These are phyloP conservation scores for Chlamydotis undulata DNA, from an alignment of 2,113 vertebrate genomes.

Conservation along the genomic window DNA sequence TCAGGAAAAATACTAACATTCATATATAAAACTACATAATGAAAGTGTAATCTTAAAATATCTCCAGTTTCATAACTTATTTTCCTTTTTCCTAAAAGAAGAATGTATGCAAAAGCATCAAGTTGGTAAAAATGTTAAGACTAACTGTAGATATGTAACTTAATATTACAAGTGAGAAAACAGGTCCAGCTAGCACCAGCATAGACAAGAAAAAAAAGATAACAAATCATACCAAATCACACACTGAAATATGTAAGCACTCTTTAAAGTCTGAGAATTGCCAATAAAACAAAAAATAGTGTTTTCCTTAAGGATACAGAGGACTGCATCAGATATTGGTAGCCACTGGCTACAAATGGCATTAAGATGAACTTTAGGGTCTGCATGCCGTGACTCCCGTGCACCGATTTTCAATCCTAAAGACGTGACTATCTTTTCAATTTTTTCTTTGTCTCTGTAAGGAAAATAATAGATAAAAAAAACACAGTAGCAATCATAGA, in stretches of 20 bases:
- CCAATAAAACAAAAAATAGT: background rate
- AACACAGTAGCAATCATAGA: background rate
- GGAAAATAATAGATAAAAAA: background rate
- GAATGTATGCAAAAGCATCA: background rate
- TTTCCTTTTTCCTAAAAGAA: background rate
- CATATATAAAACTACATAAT: background rate
- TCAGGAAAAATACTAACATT: background rate
- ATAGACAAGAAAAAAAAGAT: background rate
- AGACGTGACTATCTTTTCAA: slow-evolving; percentile 91
- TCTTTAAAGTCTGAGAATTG: background rate
- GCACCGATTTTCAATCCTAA: slow-evolving; percentile 86
- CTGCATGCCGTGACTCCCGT: slow-evolving; percentile 87
- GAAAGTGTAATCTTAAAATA: background rate
- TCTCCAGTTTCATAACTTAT: background rate
- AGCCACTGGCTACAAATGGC: slow-evolving; percentile 97
- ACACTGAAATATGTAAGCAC: background rate
- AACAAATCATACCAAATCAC: background rate
- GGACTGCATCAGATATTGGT: slow-evolving; percentile 89
- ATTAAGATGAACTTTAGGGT: slow-evolving; percentile 91
- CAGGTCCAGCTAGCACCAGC: background rate
- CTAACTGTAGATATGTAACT: background rate
- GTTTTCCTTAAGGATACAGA: slow-evolving; percentile 86
- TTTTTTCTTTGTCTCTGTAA: slow-evolving; percentile 91
- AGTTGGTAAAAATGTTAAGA: background rate
- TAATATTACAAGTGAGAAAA: background rate